These are phyloP conservation scores for Tethea ocularis DNA, from an alignment of 2,888 invertebrate genomes.

Conservation along the genomic window DNA sequence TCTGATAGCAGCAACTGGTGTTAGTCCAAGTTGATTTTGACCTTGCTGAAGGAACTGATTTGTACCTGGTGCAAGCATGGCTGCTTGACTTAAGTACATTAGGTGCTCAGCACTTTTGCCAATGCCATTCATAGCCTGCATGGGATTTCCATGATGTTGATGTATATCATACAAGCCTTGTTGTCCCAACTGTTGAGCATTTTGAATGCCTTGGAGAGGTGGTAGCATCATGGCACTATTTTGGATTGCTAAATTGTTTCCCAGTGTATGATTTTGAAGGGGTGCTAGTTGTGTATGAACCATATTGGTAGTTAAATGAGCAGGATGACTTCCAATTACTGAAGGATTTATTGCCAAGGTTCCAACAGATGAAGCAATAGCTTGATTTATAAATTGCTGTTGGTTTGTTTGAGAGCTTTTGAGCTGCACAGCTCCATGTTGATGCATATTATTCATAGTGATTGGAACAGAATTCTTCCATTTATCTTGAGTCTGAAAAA, in stretches of 20 bases:
- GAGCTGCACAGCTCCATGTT: conserved; percentile 79
- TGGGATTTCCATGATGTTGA: conserved; percentile 74
- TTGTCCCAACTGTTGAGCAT: conserved; percentile 78
- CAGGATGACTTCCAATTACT: conserved; percentile 76
- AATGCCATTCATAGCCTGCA: conserved; percentile 81
- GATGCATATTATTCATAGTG: conserved; percentile 82
- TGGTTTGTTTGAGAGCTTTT: conserved; percentile 80
- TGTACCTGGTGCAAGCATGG: conserved; percentile 84
- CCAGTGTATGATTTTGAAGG: conserved; percentile 76
- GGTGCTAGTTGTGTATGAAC: conserved; percentile 83
- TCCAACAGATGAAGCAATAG: conserved; percentile 75
- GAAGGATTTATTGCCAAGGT: conserved; percentile 77
- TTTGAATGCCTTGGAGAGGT: conserved; percentile 77
- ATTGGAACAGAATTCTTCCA: conserved; percentile 90
- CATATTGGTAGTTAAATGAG: conserved; percentile 76
- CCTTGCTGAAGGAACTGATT: conserved; percentile 86
- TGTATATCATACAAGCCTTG: conserved; percentile 80
- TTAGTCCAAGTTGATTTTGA: conserved; percentile 83
- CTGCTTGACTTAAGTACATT: conserved; percentile 79
- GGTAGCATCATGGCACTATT: conserved; percentile 80
- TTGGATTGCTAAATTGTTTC: conserved; percentile 71
- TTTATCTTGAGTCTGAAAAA: conserved; percentile 91
- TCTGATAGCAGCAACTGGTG: conserved; percentile 75
- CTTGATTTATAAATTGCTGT: conserved; percentile 79
- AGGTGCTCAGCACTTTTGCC: conserved; percentile 79